Base-by-base conservation (phyloP, 2,113 vertebrate species). In the Nycticebus coucang region DNA sequence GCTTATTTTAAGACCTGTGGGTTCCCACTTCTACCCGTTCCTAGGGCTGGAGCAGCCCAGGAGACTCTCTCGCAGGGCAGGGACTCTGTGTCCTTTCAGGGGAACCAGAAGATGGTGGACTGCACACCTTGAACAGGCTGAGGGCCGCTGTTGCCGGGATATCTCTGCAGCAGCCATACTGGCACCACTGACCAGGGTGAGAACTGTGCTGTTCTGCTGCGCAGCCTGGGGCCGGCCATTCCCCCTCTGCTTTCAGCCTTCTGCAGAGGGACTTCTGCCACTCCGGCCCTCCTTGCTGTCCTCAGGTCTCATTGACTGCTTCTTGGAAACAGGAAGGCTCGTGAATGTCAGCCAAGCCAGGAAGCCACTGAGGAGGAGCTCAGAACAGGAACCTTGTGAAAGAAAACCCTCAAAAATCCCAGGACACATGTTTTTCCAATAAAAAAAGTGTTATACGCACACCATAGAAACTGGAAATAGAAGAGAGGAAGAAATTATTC, bases 1-100 rank as follows among this genome's bases (percentile, higher is more conserved):
- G 37, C 74, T 95, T 96, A 59, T 95, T 97, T 95, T 91, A 92
- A 97, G 89, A 75, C 26, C 71, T 81, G 50, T 93, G 87, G 68
- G 80, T 94, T 93, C 82, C 1, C 30, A 74, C 57, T 62, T 55
- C 15, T 17, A 10, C 18, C 57, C 0, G 0, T 74, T 68, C 37
- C 30, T 62, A 64, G 35, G 81, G 21, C 50, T 18, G 28, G 66
- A 68, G 55, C 15, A 33, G n/a, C 89, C 24, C 0, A 0, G 12
- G 75, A 89, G 74, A 80, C 88, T 12, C 50, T 53, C 57, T 53
- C 17, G 57, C 3, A 5, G 57, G 37, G 60, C 66, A 2, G 74
- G 66, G 62, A 17, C 35, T 33, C 74, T 17, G 30, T 0, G 0
- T 15, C 74, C 57, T 86, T 72, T 14, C 9, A 6, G 15, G 57